These are phyloP conservation scores for Pristionchus exspectatus DNA, from an alignment of 2,888 invertebrate genomes.

Conservation along the genomic window DNA sequence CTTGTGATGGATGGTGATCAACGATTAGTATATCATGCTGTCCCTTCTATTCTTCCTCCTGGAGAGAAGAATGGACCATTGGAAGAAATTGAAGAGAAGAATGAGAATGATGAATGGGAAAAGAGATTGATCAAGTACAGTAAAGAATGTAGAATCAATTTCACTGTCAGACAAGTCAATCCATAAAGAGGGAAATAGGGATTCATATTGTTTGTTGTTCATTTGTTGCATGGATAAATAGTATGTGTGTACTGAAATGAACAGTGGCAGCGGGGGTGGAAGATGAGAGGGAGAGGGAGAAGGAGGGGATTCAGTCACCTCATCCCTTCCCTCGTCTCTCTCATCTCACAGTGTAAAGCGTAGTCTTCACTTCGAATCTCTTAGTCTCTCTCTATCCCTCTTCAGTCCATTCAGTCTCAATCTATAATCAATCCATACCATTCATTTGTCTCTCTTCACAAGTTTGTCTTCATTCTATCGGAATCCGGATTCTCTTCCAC, in stretches of 20 bases:
- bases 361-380: not conserved
- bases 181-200: slow-evolving; percentile 12
- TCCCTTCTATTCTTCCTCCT: slow-evolving; percentile 86
- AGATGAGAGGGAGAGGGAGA: not conserved
- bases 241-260: slow-evolving; percentile 11
- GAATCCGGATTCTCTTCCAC: slow-evolving; percentile 23
- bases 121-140: slow-evolving; percentile 82
- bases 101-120: slow-evolving; percentile 79
- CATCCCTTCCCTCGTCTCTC: slow-evolving; percentile 16
- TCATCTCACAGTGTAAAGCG: slow-evolving; percentile 18
- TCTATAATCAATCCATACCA: slow-evolving; percentile 34
- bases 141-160: slow-evolving; percentile 89
- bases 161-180: slow-evolving; percentile 96
- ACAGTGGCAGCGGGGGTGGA: slow-evolving; percentile 39
- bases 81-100: slow-evolving; percentile 80
- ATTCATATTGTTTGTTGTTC: slow-evolving; percentile 15
- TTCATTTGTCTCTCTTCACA: not conserved
- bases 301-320: slow-evolving; percentile 34
- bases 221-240: slow-evolving; percentile 14
- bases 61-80: slow-evolving; percentile 58
- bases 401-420: slow-evolving; percentile 20
- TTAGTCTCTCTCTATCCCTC: slow-evolving; percentile 30
- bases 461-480: slow-evolving; percentile 11
- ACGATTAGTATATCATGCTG: slow-evolving; percentile 90
- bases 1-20: slow-evolving; percentile 91